Percentiles rank a stretch among this genome's conserved stretches.
These are phyloP conservation scores for Rhagonycha fulva DNA, from an alignment of 2,888 invertebrate species.

Conservation along the genomic window DNA sequence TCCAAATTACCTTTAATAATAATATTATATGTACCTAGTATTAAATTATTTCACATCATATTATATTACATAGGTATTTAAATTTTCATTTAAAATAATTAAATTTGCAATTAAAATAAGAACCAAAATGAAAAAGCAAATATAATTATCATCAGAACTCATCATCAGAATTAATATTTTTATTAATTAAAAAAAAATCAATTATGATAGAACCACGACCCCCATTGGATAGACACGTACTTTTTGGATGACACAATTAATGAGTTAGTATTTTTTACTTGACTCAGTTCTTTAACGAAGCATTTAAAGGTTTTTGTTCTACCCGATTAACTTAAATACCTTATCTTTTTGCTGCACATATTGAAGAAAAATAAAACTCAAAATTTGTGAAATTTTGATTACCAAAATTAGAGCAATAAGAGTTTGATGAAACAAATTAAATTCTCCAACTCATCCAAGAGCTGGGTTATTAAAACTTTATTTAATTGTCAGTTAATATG, in stretches of 20 bases:
- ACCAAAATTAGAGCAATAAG: not conserved
- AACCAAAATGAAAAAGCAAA: too few species aligned
- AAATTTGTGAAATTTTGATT: not conserved
- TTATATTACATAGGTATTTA: too few species aligned
- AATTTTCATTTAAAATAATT: not conserved
- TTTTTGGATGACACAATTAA: not conserved
- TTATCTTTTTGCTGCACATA: not conserved
- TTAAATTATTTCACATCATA: not conserved
- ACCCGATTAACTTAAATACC: slow-evolving; percentile 1
- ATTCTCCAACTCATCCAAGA: not conserved
- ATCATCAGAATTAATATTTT: not conserved
- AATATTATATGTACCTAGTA: not conserved
- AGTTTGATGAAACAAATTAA: not conserved
- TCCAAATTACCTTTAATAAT: not conserved
- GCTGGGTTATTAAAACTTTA: not conserved
- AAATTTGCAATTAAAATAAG: not conserved
- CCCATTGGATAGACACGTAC: not conserved
- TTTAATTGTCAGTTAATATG: not conserved
- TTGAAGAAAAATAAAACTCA: not conserved
- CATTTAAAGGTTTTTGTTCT: not conserved
- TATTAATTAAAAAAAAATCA: not conserved
- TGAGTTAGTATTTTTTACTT: not conserved
- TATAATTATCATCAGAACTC: not conserved
- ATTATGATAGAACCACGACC: not conserved
- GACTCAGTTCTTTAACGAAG: not conserved